Evolutionary conservation across 2,888 invertebrate species (phyloP).

Genomic region (Muschampia plurimacula): DNA sequence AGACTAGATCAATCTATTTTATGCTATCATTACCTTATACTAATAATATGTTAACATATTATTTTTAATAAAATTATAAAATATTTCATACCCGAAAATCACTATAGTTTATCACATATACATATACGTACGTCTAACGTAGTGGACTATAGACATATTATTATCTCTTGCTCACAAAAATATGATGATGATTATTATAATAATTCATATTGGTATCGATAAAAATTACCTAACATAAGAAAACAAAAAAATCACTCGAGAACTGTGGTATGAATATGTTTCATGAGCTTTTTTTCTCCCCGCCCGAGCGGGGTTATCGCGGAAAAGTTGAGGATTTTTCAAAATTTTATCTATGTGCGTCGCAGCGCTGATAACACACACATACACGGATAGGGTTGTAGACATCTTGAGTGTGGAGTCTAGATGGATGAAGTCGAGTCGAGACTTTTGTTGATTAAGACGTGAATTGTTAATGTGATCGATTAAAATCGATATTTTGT

Average conservation of each 20-base stretch:
- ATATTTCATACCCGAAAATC: too few relatives aligned
- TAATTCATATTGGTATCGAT: too few relatives aligned
- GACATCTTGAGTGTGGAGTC: conserved; percentile 38
- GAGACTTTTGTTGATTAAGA: conserved; percentile 41
- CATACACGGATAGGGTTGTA: conserved; percentile 68
- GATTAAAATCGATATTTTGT: background rate
- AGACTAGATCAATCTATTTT: too few relatives aligned
- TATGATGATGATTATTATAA: too few relatives aligned
- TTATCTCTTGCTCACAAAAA: too few relatives aligned
- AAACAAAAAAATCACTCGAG: background rate
- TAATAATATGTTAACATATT: too few relatives aligned
- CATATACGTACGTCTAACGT: too few relatives aligned
- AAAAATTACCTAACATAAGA: background rate
- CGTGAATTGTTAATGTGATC: background rate
- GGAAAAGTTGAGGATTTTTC: conserved; percentile 85
- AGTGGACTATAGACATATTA: too few relatives aligned
- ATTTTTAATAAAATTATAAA: too few relatives aligned
- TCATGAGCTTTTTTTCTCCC: conserved; percentile 74
- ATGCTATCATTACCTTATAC: too few relatives aligned
- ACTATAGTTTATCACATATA: too few relatives aligned
- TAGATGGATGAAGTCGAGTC: conserved; percentile 41
- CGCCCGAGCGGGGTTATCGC: conserved; percentile 77
- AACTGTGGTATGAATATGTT: conserved; percentile 63
- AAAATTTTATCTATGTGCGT: conserved; percentile 82
- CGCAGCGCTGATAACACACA: conserved; percentile 65